Percentiles rank a stretch among this genome's conserved stretches.
These are phyloP conservation scores for Nomada fucata DNA, from an alignment of 2,888 invertebrate genomes.

Conservation along the genomic window DNA sequence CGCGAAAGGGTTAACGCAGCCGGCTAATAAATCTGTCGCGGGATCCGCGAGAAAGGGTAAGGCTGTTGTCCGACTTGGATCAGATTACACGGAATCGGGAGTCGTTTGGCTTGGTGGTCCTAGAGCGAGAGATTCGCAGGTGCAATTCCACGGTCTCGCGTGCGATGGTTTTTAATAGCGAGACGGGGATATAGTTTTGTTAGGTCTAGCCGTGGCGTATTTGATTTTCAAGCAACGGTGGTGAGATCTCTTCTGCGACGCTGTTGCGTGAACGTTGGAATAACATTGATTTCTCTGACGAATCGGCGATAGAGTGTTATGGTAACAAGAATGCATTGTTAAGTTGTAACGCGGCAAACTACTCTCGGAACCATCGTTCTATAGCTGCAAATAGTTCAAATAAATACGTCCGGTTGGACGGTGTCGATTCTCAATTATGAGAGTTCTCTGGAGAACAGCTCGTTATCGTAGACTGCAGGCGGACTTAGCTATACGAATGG, in stretches of 20 bases:
- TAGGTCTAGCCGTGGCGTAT: too few species aligned
- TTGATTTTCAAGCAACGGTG: too few species aligned
- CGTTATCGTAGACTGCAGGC: conserved; percentile 65
- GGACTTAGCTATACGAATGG: conserved; percentile 47
- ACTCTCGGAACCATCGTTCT: not conserved
- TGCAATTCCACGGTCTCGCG: too few species aligned
- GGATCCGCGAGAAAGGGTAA: conserved; percentile 12
- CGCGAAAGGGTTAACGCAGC: conserved; percentile 16
- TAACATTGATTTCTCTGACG: too few species aligned
- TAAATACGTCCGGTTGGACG: conserved; percentile 1
- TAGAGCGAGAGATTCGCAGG: too few species aligned
- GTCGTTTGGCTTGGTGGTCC: not conserved
- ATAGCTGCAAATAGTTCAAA: not conserved
- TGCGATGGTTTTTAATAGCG: too few species aligned
- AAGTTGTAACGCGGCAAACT: not conserved
- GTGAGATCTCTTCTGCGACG: too few species aligned
- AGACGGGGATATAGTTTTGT: too few species aligned
- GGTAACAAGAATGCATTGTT: not conserved
- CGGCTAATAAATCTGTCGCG: conserved; percentile 49
- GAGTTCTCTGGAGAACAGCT: conserved; percentile 45
- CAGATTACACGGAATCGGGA: conserved; percentile 25
- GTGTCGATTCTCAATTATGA: conserved; percentile 58
- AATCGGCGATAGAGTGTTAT: not conserved
- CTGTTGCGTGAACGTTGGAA: too few species aligned
- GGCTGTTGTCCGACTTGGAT: conserved; percentile 9